Evolutionary conservation across 2,797 vertebrate genomes (phyloP).

Genomic region (Botia almorhae): DNA sequence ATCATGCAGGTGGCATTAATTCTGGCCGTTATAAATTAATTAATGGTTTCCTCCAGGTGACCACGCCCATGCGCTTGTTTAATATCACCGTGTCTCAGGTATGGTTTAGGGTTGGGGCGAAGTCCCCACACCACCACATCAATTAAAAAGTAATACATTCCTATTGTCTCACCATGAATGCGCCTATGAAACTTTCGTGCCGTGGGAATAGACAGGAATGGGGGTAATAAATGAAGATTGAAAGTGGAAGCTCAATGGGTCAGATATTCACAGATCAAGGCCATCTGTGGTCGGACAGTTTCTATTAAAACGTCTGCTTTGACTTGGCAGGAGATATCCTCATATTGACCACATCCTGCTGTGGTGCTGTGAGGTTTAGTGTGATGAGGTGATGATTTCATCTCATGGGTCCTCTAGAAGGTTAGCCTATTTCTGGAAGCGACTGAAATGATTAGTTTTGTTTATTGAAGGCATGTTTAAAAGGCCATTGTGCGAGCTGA

Average conservation of each 20-base stretch:
- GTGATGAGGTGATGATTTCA: slow-evolving; percentile 26
- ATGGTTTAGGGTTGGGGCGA: too few species aligned
- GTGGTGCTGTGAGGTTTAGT: slow-evolving; percentile 18
- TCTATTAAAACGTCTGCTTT: not conserved
- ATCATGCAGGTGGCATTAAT: not conserved
- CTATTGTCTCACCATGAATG: not conserved
- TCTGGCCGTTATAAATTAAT: not conserved
- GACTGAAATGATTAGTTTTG: slow-evolving; percentile 32
- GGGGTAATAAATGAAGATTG: slow-evolving; percentile 1
- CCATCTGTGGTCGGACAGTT: slow-evolving; percentile 13
- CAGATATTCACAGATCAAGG: slow-evolving; percentile 7
- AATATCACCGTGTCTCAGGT: slow-evolving; percentile 42
- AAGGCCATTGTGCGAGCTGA: slow-evolving; percentile 10
- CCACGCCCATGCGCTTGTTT: slow-evolving; percentile 40
- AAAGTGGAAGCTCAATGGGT: not conserved
- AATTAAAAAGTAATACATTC: not conserved
- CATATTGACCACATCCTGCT: not conserved
- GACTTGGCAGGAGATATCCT: slow-evolving; percentile 21
- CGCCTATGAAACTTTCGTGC: not conserved
- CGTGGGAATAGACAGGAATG: not conserved
- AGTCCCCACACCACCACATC: too few species aligned
- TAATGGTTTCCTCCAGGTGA: slow-evolving; percentile 25
- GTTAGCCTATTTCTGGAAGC: slow-evolving; percentile 22
- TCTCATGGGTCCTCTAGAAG: not conserved
- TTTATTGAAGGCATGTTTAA: slow-evolving; percentile 29